A percentile compares a stretch with the other conserved stretches of the same genome.
These are phyloP conservation scores for Erpetoichthys calabaricus DNA, from an alignment of 2,797 vertebrate genomes.

Conservation along the genomic window DNA sequence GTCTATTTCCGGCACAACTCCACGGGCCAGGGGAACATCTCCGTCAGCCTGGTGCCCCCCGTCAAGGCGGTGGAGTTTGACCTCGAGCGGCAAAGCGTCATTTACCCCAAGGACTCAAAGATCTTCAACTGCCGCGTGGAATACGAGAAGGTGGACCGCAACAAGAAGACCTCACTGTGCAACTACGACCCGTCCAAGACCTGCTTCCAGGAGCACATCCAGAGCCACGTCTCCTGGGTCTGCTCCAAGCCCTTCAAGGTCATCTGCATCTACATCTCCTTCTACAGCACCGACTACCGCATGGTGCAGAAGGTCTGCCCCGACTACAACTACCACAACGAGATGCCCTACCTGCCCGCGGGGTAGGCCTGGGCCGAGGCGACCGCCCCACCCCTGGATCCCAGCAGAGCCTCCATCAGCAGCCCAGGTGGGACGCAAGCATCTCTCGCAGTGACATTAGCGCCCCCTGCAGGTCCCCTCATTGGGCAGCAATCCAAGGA, in stretches of 20 bases:
- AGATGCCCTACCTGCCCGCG: slow-evolving; percentile 83
- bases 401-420: slow-evolving; percentile 6
- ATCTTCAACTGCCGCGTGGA: slow-evolving; percentile 95
- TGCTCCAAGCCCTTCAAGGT: slow-evolving; percentile 93
- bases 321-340: slow-evolving; percentile 86
- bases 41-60: slow-evolving; percentile 86
- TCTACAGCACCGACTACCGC: slow-evolving; percentile 92
- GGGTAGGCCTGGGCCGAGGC: slow-evolving; percentile 46
- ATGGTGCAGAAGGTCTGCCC: slow-evolving; percentile 95
- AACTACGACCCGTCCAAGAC: slow-evolving; percentile 86
- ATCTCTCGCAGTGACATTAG: slow-evolving; percentile 5
- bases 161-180: slow-evolving; percentile 82
- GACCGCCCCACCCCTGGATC: slow-evolving; percentile 26
- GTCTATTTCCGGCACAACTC: slow-evolving; percentile 95
- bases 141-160: slow-evolving; percentile 86
- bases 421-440: neutral
- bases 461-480: slow-evolving; percentile 10
- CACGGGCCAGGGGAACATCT: slow-evolving; percentile 90
- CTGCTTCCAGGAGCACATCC: slow-evolving; percentile 90
- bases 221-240: slow-evolving; percentile 87
- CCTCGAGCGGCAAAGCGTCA: slow-evolving; percentile 86
- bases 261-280: slow-evolving; percentile 93
- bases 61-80: slow-evolving; percentile 88
- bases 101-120: slow-evolving; percentile 95
- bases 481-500: slow-evolving; percentile 2